Conservation (phyloP, 2,113 vertebrate genomes). For the Gallinago media region DNA sequence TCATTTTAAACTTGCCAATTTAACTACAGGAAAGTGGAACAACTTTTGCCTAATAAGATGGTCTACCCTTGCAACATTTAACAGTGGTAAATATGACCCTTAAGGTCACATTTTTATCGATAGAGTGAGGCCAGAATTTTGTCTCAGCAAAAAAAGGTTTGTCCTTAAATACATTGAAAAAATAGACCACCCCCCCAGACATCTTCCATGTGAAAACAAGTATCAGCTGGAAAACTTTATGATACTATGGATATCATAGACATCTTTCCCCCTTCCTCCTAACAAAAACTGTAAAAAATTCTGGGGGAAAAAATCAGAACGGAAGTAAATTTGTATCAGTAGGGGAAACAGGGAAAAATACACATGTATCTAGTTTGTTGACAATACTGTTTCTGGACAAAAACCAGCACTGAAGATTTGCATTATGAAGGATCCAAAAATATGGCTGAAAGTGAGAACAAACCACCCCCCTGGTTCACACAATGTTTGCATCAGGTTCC, state of each 20-base stretch:
- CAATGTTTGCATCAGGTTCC: background rate
- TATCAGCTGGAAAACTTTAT: background rate
- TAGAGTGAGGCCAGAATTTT: background rate
- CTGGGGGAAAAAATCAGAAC: background rate
- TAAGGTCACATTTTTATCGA: background rate
- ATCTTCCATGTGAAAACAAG: background rate
- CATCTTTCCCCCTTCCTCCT: accelerated
- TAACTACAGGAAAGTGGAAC: background rate
- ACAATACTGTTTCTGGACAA: background rate
- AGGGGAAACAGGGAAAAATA: background rate
- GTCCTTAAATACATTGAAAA: background rate
- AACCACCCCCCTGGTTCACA: background rate
- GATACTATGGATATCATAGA: background rate
- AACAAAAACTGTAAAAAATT: background rate
- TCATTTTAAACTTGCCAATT: conserved; percentile 19
- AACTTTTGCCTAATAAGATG: background rate
- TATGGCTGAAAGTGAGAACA: background rate
- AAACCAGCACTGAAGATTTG: background rate
- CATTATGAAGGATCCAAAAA: background rate
- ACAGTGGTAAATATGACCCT: background rate
- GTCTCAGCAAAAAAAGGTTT: background rate
- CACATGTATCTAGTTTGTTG: background rate
- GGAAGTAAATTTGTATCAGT: background rate
- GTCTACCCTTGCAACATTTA: background rate
- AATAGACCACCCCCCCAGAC: background rate